These are phyloP conservation scores for Brevipalpus yothersi DNA, from an alignment of 1,140 invertebrate genomes.

Conservation along the genomic window DNA sequence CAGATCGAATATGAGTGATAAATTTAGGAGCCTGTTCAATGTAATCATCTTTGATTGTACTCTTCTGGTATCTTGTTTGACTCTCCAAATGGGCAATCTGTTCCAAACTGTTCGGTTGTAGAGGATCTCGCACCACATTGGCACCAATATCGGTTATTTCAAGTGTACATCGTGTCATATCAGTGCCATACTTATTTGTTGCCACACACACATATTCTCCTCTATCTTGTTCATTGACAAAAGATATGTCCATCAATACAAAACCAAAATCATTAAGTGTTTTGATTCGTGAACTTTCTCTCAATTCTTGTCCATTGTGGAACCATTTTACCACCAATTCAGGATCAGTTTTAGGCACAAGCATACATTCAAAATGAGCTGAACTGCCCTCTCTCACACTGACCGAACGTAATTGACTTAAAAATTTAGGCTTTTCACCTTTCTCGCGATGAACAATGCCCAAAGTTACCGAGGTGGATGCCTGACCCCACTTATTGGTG, in stretches of 20 bases:
- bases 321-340: constrained; percentile 84
- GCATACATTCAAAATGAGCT: constrained; percentile 87
- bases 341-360: constrained; percentile 77
- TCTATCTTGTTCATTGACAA: constrained; percentile 63
- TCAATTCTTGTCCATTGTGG: constrained; percentile 62
- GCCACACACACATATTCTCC: constrained; percentile 41
- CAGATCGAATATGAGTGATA: constrained; percentile 35
- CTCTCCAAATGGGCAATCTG: constrained; percentile 81
- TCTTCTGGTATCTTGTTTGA: constrained; percentile 26
- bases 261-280: constrained; percentile 65
- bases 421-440: constrained; percentile 28
- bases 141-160: constrained; percentile 20
- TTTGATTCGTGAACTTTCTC: constrained; percentile 27
- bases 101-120: constrained; percentile 78
- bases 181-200: constrained; percentile 33
- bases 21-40: constrained; percentile 14
- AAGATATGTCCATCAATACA: constrained; percentile 74
- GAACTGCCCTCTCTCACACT: constrained; percentile 33
- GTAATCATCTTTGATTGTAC: not conserved
- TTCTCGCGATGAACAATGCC: constrained; percentile 61
- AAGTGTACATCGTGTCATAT: not conserved
- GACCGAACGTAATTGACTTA: too few relatives aligned
- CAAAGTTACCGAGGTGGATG: constrained; percentile 20
- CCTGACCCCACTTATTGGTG: constrained; percentile 24
- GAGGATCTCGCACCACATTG: constrained; percentile 26